Conservation (phyloP, 2,888 invertebrate species). For the Caenorhabditis virilis region DNA sequence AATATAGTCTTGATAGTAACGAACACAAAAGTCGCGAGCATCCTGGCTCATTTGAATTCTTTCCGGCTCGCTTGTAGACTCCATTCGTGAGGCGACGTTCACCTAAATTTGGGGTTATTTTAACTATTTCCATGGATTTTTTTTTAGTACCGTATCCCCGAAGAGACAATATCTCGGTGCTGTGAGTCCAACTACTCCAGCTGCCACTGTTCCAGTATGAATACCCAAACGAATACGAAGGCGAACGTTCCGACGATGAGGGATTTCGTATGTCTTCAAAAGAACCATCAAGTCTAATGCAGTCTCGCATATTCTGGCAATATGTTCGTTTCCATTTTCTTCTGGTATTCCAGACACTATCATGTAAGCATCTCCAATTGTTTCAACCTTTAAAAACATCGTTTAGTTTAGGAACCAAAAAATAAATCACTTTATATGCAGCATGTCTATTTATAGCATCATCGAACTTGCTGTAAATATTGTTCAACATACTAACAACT, state of each 20-base stretch:
- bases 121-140: too few species aligned
- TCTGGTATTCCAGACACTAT: constrained; percentile 65
- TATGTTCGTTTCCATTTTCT: constrained; percentile 61
- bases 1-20: constrained; percentile 58
- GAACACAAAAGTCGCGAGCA: constrained; percentile 31
- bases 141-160: constrained; percentile 67
- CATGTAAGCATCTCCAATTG: constrained; percentile 67
- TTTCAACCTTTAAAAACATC: constrained; percentile 61
- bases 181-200: constrained; percentile 65
- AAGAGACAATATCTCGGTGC: constrained; percentile 67
- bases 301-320: constrained; percentile 56
- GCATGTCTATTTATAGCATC: constrained; percentile 60
- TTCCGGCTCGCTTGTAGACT: constrained; percentile 62
- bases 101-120: too few species aligned
- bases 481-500: constrained; percentile 58
- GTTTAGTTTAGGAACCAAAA: too few species aligned
- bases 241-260: constrained; percentile 53
- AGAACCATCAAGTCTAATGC: constrained; percentile 61
- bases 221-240: constrained; percentile 64
- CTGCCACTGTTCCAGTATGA: constrained; percentile 64
- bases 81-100: constrained; percentile 65
- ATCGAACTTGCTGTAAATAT: constrained; percentile 65
- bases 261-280: constrained; percentile 53
- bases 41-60: constrained; percentile 61
- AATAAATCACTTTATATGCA: constrained; percentile 54